A percentile compares a stretch with the other conserved stretches of the same genome.
phyloP scores from a whole-genome alignment of 2,113 vertebrate genomes.

The Micronycteris hirsuta region DNA sequence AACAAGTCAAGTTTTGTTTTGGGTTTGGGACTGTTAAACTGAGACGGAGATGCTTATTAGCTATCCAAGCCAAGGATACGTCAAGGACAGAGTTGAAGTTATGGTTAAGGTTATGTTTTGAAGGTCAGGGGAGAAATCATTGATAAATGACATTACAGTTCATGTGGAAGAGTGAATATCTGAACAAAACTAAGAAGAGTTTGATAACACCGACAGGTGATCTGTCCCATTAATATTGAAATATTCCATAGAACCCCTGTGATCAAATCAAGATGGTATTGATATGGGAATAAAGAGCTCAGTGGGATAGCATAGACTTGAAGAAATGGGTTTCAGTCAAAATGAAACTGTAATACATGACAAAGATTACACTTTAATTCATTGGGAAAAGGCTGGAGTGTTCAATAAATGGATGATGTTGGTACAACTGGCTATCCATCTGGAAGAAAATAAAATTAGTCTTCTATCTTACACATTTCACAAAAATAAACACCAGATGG shows the following conservation, averaged over 20 bases:
- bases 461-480: conserved; percentile 6
- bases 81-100: background rate
- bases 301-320: background rate
- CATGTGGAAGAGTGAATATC: background rate
- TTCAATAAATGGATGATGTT: background rate
- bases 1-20: background rate
- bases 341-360: background rate
- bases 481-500: conserved; percentile 25
- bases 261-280: background rate
- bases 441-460: conserved; percentile 41
- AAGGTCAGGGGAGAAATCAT: background rate
- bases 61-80: background rate
- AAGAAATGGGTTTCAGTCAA: background rate
- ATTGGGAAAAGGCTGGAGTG: background rate
- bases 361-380: background rate
- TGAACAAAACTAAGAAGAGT: background rate
- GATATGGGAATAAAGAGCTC: background rate
- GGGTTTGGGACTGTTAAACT: background rate
- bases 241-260: background rate
- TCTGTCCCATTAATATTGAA: background rate
- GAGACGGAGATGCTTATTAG: background rate
- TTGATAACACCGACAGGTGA: background rate
- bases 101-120: background rate
- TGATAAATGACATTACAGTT: background rate
- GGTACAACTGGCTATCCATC: background rate